Conservation (phyloP, 2,888 invertebrate genomes). For the Meiosimyza platycephala region DNA sequence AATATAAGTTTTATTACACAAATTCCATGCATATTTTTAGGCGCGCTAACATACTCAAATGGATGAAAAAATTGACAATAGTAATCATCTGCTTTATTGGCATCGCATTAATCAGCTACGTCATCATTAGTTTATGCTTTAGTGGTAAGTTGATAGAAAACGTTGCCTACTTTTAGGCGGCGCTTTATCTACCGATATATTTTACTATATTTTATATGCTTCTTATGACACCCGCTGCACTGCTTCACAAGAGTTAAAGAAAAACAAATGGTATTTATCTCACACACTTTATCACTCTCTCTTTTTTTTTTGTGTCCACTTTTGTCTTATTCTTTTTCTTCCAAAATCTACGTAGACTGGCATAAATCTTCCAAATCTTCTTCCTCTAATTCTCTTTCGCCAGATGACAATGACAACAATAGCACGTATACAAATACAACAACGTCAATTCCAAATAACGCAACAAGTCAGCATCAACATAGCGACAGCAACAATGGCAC, state of each 20-base stretch:
- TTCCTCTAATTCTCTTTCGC: constrained; percentile 58
- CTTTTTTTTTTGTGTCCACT: constrained; percentile 21
- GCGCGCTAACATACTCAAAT: constrained; percentile 60
- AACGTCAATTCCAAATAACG: constrained; percentile 24
- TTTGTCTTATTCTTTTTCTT: constrained; percentile 3
- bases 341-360: constrained; percentile 53
- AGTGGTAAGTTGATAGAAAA: constrained; percentile 57
- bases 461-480: constrained; percentile 23
- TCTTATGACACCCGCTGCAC: constrained; percentile 8
- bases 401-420: constrained; percentile 54
- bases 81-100: constrained; percentile 63
- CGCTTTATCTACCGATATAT: not conserved
- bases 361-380: constrained; percentile 56
- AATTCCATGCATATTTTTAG: constrained; percentile 47
- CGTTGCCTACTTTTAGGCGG: too few species aligned
- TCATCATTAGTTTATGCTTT: constrained; percentile 63
- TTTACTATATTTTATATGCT: not conserved
- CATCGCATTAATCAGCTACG: constrained; percentile 62
- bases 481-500: not conserved
- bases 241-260: too few species aligned
- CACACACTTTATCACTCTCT: constrained; percentile 32
- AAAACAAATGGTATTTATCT: constrained; percentile 5
- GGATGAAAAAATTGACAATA: constrained; percentile 65
- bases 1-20: not conserved
- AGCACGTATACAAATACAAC: constrained; percentile 32